A percentile compares a stretch with the other conserved stretches of the same genome.
Conservation (phyloP, 2,113 vertebrate genomes). For the Sturnira hondurensis region DNA sequence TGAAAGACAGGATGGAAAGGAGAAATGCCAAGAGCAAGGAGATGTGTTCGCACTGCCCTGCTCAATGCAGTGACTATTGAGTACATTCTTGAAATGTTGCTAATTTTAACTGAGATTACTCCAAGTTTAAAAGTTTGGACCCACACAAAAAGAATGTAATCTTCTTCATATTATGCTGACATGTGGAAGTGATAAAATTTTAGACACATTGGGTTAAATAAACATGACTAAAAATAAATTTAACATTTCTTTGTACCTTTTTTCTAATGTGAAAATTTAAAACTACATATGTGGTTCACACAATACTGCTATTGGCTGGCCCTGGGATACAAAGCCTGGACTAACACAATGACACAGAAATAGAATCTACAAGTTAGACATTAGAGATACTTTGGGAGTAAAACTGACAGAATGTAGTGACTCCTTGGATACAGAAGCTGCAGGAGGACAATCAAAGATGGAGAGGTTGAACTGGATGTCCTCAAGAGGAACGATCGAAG, state of each 20-base stretch:
- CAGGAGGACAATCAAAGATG: background rate
- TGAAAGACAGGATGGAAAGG: background rate
- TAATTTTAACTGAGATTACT: background rate
- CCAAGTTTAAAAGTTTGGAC: background rate
- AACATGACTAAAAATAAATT: background rate
- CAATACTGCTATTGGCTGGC: background rate
- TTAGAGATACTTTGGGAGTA: background rate
- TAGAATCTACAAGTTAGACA: background rate
- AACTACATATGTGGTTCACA: background rate
- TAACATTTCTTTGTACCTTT: background rate
- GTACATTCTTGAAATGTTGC: background rate
- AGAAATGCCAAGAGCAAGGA: background rate
- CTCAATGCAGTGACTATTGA: background rate
- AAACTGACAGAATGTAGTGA: background rate
- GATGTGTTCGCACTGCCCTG: background rate
- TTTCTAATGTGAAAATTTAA: background rate
- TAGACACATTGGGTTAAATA: background rate
- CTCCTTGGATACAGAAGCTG: background rate
- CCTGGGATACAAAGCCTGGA: background rate
- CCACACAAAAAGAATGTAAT: background rate
- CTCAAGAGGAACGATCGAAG: background rate
- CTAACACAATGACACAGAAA: background rate
- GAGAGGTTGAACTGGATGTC: background rate
- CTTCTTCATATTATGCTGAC: background rate
- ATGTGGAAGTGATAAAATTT: background rate